These are phyloP conservation scores for Hippoglossus hippoglossus DNA, from an alignment of 2,797 vertebrate genomes.

Conservation along the genomic window DNA sequence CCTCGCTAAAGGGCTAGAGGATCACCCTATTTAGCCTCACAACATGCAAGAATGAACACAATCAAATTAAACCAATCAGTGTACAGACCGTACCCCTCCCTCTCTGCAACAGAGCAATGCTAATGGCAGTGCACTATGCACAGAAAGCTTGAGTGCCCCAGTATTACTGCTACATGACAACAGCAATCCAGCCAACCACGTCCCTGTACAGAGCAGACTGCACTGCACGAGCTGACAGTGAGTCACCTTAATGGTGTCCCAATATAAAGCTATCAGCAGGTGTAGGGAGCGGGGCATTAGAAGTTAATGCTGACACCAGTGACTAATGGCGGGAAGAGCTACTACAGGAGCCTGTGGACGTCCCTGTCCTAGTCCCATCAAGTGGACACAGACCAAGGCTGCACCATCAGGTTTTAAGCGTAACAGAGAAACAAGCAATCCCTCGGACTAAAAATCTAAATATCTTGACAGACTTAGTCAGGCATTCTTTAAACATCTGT, in stretches of 20 bases:
- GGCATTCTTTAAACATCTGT: conserved; percentile 41
- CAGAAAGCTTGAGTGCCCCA: conserved; percentile 32
- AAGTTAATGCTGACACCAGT: conserved; percentile 41
- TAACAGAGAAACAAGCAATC: background rate
- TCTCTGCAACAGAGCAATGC: conserved; percentile 35
- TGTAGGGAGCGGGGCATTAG: conserved; percentile 35
- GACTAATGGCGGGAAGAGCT: conserved; percentile 36
- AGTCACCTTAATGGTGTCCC: conserved; percentile 59
- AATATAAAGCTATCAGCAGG: conserved; percentile 62
- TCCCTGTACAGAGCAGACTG: conserved; percentile 51
- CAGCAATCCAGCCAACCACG: conserved; percentile 56
- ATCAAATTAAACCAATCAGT: conserved; percentile 69
- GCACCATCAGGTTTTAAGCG: conserved; percentile 1
- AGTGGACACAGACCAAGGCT: background rate
- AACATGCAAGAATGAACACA: conserved; percentile 69
- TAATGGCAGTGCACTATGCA: conserved; percentile 54
- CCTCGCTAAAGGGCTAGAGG: conserved; percentile 52
- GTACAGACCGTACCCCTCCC: conserved; percentile 37
- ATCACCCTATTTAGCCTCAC: conserved; percentile 67
- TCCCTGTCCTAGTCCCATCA: conserved; percentile 3
- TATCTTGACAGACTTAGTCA: conserved; percentile 49
- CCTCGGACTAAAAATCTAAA: conserved; percentile 18
- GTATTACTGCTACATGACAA: conserved; percentile 63
- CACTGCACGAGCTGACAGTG: conserved; percentile 45
- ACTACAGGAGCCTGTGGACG: background rate